Conservation (phyloP, 2,888 invertebrate species). For the Ceramica pisi region DNA sequence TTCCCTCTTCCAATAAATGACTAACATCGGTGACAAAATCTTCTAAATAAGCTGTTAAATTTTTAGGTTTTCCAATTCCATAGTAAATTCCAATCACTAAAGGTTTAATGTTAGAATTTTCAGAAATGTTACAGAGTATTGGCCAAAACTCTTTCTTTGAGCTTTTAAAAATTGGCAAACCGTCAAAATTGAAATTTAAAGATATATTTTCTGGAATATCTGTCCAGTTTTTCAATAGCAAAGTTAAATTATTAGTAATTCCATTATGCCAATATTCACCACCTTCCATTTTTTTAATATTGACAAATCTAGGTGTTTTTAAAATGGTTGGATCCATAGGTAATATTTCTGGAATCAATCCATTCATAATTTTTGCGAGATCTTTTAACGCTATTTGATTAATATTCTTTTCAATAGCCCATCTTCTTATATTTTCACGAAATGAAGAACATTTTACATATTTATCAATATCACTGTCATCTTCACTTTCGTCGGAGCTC, state of each 20-base stretch:
- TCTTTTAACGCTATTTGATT: slow-evolving; percentile 20
- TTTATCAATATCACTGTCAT: no score
- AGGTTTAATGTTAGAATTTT: slow-evolving; percentile 6
- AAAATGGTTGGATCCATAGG: no score
- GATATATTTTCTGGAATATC: slow-evolving; percentile 1
- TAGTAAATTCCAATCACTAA: slow-evolving; percentile 4
- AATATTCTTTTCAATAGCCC: slow-evolving; percentile 6
- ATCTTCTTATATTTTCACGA: slow-evolving; percentile 27
- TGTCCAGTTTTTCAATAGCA: slow-evolving; percentile 4
- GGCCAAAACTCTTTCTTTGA: no score
- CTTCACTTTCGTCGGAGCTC: no score
- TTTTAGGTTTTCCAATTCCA: slow-evolving; percentile 5
- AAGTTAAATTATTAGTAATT: slow-evolving; percentile 2
- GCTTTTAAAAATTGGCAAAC: neutral
- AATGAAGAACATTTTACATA: no score
- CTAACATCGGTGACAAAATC: slow-evolving; percentile 1
- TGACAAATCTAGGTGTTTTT: slow-evolving; percentile 3
- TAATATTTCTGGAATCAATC: neutral
- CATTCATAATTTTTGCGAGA: neutral
- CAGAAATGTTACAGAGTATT: slow-evolving; percentile 7
- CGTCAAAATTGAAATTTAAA: slow-evolving; percentile 5
- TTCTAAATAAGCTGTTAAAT: slow-evolving; percentile 3
- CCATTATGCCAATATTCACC: slow-evolving; percentile 8
- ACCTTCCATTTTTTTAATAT: no score
- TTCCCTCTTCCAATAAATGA: slow-evolving; percentile 1